Base-by-base conservation (phyloP, 1,140 invertebrate species). In the Ooceraea biroi region DNA sequence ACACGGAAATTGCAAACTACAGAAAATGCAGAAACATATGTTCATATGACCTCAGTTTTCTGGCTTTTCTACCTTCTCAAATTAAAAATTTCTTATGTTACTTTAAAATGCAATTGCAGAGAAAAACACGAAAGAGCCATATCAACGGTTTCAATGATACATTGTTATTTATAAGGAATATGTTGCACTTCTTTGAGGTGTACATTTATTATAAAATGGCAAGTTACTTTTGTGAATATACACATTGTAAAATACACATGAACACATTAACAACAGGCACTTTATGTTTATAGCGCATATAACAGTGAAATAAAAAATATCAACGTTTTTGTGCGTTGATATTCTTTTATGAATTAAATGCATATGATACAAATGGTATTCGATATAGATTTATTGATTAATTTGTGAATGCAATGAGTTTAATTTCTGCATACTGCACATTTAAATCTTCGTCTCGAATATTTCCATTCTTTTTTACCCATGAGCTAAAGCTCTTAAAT, bases 401-500 rank as follows among this genome's bases (percentile, higher is more conserved):
- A 71, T 27, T 41, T 19, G 7, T 27, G 27, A 48, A 46, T n/a
- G 0, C 2, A 61, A 4, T 55, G 14, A 19, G 57, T 61, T 61
- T 3, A 61, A 74, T 27, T 61, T 46, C 5, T 25, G 58, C n/a
- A n/a, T 3, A 30, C 0, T 0, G 1, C n/a, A 1, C 41, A 25
- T 69, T 55, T 4, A 77, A 46, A 22, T 58, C 52, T 30, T 14
- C 0, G 12, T 57, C 55, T 68, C 0, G 7, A 46, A 19, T 44
- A 19, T 57, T 27, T 11, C 44, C 3, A 44, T 19, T 57, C 41
- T 41, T 80, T 71, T 69, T 8, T 69, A 11, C n/a, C 1, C 55
- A 55, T 36, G 46, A 66, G 19, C n/a, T 65, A 22, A 50, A 76
- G n/a, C 12, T 71, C 41, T 44, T 3, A 12, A 78, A 57, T 46